Percentiles rank a stretch among this genome's conserved stretches.
Evolutionary conservation across 2,797 vertebrate genomes (phyloP).

Genomic region (Falco columbarius): DNA sequence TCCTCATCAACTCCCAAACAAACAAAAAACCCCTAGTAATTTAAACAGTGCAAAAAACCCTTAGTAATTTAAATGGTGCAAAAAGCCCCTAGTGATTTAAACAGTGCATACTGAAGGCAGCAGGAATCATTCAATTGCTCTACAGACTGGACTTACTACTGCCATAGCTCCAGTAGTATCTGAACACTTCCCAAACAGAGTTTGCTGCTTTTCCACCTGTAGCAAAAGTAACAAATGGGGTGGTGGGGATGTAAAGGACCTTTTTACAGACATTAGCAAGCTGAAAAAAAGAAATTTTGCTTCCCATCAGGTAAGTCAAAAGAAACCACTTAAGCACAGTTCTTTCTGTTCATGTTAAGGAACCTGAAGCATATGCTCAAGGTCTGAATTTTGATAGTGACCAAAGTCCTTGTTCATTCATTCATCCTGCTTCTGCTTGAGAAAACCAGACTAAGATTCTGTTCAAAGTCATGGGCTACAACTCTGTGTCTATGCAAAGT

Average conservation of each 20-base stretch:
- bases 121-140: background rate
- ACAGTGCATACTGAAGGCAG: background rate
- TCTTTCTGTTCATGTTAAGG: background rate
- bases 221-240: background rate
- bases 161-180: background rate
- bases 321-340: background rate
- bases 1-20: background rate
- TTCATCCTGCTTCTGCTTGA: background rate
- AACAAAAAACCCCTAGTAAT: rapidly evolving
- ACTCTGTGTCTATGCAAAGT: background rate
- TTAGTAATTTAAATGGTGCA: background rate
- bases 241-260: background rate
- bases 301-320: background rate
- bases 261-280: background rate
- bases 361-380: background rate
- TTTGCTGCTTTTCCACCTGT: background rate
- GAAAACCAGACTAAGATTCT: background rate
- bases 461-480: rapidly evolving
- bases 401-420: background rate
- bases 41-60: rapidly evolving
- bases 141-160: background rate
- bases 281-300: background rate
- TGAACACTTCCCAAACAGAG: background rate
- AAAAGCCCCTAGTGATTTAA: background rate
- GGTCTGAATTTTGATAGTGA: background rate